These are phyloP conservation scores for Bellardia pandia DNA, from an alignment of 2,888 invertebrate genomes.

Conservation along the genomic window DNA sequence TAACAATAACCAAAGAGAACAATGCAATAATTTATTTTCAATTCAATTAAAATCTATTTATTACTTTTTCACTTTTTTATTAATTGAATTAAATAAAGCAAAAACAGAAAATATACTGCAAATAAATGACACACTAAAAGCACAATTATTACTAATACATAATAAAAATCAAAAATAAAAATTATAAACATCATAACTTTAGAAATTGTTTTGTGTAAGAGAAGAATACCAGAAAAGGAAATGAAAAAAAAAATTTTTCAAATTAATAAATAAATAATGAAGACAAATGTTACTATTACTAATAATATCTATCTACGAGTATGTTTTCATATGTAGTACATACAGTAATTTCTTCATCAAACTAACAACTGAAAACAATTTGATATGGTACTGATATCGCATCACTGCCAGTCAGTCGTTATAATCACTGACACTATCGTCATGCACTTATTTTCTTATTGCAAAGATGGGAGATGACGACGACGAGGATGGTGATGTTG, in stretches of 20 bases:
- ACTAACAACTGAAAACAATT: not conserved
- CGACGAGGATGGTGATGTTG: conserved; percentile 31
- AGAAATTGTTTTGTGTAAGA: too few species aligned
- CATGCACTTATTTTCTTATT: conserved; percentile 25
- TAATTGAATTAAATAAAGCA: conserved; percentile 4
- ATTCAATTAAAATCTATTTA: conserved; percentile 34
- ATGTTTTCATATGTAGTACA: not conserved
- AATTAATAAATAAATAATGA: conserved; percentile 1
- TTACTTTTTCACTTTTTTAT: not conserved
- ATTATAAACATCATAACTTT: too few species aligned
- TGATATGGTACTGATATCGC: not conserved
- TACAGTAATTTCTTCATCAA: not conserved
- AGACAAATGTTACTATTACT: conserved; percentile 1
- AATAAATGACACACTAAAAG: not conserved
- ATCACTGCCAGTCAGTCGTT: conserved; percentile 17
- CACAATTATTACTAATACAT: not conserved
- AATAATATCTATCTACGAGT: not conserved
- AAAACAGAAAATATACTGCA: not conserved
- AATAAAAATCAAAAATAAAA: not conserved
- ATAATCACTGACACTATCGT: conserved; percentile 23
- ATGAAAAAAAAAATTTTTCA: not conserved
- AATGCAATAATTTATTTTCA: conserved; percentile 5
- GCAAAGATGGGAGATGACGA: conserved; percentile 17
- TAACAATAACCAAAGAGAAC: not conserved
- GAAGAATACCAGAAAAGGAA: too few species aligned